phyloP scores from a whole-genome alignment of 92 coral and sea anemone genomes.

The Meandrina meandrites region DNA sequence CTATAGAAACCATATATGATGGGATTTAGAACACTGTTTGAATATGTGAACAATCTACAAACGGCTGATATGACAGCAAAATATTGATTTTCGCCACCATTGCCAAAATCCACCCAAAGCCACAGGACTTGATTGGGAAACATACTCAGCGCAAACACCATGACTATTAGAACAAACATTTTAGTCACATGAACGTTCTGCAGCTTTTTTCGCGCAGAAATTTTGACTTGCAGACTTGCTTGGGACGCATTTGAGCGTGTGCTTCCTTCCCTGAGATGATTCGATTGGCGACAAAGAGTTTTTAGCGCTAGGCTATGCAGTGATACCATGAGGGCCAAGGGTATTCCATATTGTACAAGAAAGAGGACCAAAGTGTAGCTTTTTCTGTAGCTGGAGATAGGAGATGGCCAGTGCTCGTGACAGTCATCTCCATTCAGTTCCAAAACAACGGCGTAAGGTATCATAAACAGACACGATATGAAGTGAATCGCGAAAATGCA shows the following conservation, averaged over 20 bases:
- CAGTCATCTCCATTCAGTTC: conserved; percentile 54
- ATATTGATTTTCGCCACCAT: conserved; percentile 33
- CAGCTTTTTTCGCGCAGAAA: conserved; percentile 40
- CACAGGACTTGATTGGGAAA: conserved; percentile 87
- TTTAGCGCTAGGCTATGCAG: conserved; percentile 64
- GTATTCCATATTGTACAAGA: conserved; percentile 74
- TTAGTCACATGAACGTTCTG: conserved; percentile 79
- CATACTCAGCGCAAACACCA: conserved; percentile 79
- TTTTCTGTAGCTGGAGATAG: conserved; percentile 55
- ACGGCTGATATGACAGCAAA: conserved; percentile 53
- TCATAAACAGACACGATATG: conserved; percentile 44
- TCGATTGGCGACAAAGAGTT: conserved; percentile 31
- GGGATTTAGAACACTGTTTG: conserved; percentile 85
- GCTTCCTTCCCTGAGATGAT: neutral
- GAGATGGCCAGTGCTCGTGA: conserved; percentile 71
- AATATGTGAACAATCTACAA: conserved; percentile 74
- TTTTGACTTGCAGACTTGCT: neutral
- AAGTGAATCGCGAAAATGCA: conserved; percentile 48
- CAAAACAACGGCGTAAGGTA: conserved; percentile 72
- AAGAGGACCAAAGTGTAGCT: conserved; percentile 70
- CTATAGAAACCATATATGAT: conserved; percentile 76
- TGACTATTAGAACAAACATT: conserved; percentile 78
- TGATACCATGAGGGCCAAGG: conserved; percentile 57
- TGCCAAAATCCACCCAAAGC: conserved; percentile 79
- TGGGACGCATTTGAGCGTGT: neutral